These are phyloP conservation scores for Trachelus tabidus DNA, from an alignment of 2,888 invertebrate species.

Conservation along the genomic window DNA sequence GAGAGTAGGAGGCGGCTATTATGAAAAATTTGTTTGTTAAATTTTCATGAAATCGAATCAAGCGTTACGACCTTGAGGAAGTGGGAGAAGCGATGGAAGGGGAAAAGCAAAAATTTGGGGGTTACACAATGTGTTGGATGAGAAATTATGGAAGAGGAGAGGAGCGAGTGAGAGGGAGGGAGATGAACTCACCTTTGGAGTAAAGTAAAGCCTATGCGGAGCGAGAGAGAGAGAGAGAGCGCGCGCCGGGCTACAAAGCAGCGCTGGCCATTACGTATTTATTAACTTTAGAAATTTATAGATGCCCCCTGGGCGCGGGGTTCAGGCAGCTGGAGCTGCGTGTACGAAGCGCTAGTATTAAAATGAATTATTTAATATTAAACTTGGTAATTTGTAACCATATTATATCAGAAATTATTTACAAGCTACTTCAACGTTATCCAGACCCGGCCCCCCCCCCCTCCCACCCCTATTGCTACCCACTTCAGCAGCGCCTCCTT, in stretches of 20 bases:
- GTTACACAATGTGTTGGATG: conserved; percentile 15
- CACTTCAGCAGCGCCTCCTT: neutral
- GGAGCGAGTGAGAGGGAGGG: conserved; percentile 26
- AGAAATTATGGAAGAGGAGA: conserved; percentile 12
- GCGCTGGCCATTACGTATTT: conserved; percentile 65
- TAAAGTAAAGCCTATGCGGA: neutral
- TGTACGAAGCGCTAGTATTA: conserved; percentile 67
- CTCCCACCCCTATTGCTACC: neutral
- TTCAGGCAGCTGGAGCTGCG: conserved; percentile 40
- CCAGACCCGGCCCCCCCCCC: neutral
- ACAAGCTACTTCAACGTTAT: conserved; percentile 28
- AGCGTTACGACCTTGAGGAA: conserved; percentile 21
- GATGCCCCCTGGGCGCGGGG: conserved; percentile 61
- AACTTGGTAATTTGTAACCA: conserved; percentile 70
- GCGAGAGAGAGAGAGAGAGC: conserved; percentile 17
- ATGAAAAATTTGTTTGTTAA: conserved; percentile 36
- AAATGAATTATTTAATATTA: conserved; percentile 73
- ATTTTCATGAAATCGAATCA: conserved; percentile 38
- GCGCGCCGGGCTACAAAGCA: conserved; percentile 62
- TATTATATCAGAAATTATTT: conserved; percentile 64
- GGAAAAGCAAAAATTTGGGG: conserved; percentile 23
- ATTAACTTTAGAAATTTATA: conserved; percentile 67
- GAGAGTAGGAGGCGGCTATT: neutral
- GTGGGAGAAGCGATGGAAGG: conserved; percentile 8
- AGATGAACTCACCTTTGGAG: conserved; percentile 11